Conservation (phyloP, 2,888 invertebrate genomes). For the Dryococelus australis region DNA sequence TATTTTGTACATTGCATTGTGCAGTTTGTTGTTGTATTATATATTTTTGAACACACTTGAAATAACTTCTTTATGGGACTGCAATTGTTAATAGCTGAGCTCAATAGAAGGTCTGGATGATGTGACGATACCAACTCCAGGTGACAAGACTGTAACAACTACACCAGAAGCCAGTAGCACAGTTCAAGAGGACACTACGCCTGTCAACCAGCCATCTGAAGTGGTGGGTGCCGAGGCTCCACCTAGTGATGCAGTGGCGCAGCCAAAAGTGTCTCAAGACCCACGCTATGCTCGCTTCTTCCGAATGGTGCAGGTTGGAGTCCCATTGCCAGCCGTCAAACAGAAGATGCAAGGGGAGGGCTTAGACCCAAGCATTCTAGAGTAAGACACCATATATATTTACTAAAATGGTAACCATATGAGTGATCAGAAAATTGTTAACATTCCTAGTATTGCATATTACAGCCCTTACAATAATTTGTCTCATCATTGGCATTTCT, state of each 20-base stretch:
- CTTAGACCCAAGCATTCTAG: slow-evolving; percentile 75
- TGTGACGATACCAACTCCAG: slow-evolving; percentile 39
- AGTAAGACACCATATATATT: slow-evolving; percentile 59
- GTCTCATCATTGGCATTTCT: no score
- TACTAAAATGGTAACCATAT: no score
- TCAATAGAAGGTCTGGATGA: slow-evolving; percentile 63
- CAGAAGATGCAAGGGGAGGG: slow-evolving; percentile 85
- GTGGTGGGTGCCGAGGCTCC: slow-evolving; percentile 44
- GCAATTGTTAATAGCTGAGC: slow-evolving; percentile 57
- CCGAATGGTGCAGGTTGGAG: slow-evolving; percentile 90
- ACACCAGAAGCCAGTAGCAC: neutral
- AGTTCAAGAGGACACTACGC: neutral
- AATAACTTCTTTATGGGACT: no score
- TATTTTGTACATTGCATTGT: no score
- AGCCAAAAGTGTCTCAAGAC: slow-evolving; percentile 63
- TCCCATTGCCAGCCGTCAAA: slow-evolving; percentile 82
- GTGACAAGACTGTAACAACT: slow-evolving; percentile 33
- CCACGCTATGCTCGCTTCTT: slow-evolving; percentile 73
- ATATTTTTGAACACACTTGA: no score
- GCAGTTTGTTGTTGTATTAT: no score
- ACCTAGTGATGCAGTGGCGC: slow-evolving; percentile 44
- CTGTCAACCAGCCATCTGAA: slow-evolving; percentile 42
- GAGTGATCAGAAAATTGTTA: no score
- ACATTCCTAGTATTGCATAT: no score
- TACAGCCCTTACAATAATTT: no score